Evolutionary conservation across 2,113 vertebrate genomes (phyloP), one percentile per base, ranked within the genome.

Genomic region (Thinocorus orbignyianus): DNA sequence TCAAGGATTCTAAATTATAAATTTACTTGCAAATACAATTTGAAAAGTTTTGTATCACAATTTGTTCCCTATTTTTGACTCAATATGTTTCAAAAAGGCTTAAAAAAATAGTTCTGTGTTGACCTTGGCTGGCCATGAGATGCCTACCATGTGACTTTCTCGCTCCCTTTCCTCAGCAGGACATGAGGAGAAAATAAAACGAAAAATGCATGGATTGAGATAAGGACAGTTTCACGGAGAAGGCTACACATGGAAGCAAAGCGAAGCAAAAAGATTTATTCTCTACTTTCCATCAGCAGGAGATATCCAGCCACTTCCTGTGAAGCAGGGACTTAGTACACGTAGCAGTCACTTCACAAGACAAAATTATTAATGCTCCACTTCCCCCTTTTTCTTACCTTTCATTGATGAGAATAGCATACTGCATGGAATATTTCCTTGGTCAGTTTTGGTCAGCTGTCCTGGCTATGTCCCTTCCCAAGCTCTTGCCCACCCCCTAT

Each of bases 301-400:
- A 0, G 1, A 35, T 72, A 19, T 41, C 30, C 41, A 72, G 6
- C 2, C 17, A 49, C 5, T 44, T 51, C 33, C 78, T 37, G 15
- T 39, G 37, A 76, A 60, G 10, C 2, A 37, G 18, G 28, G 18
- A 6, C 37, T 12, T 8, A 17, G 2, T 39, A 51, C 1, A 1
- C 0, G 0, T 28, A 52, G 19, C 2, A 0, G 16, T 44, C 52
- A 13, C 28, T 72, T 65, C 1, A 0, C 37, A 66, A 41, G 33
- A 22, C 13, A 66, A 39, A 22, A 1, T 1, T 26, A 23, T 65
- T 58, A 65, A 37, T 42, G 44, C 5, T 7, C 5, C 17, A 3
- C 8, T 3, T 11, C 41, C 10, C 6, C 25, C 6, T 64, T 83
- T 37, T 35, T 79, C 33, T 37, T 60, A 58, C 6, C 11, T 44